Base-by-base conservation (phyloP, 2,797 vertebrate genomes). In the Rhinatrema bivittatum region DNA sequence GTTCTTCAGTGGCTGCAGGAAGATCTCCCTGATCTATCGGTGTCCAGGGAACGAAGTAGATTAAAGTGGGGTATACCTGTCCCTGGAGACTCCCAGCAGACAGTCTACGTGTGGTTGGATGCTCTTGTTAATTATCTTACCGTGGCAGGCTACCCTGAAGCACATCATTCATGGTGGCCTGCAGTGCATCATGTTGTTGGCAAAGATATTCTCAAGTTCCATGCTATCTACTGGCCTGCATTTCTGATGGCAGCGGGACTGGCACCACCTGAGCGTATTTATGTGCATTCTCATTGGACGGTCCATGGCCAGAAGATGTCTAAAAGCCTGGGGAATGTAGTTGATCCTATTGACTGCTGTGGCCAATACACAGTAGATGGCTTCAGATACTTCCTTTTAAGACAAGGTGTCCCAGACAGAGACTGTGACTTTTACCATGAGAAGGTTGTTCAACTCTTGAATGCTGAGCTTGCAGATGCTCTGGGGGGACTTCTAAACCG, bases 121-220 rank as follows among this genome's bases (percentile, higher is more conserved):
- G 96, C 96, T 29, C 62, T 99, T 46, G 90, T 99, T 14, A 98
- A 94, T 66, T 99, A 99, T 32, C 82, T 98, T 31, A 95, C 92
- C 0, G 88, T 82, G 1, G 70, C 74, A 3, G 93, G 91, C 10
- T 98, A 93, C 53, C 95, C 96, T 0, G 39, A 86, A 9, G 8
- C 47, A 0, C 78, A 90, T 1, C 6, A 59, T 0, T 32, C 25
- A 1, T 93, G 90, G 84, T 97, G 93, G 94, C 72, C 65, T 0
- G 56, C 42, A 0, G 83, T 42, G 2, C 78, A 62, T 41, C 96
- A 99, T 3, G 6, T 99, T 0, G 79, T 98, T 13, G 96, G 96
- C 50, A 98, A 98, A 65, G 96, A 98, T 69, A 99, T 99, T 56
- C 80, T 98, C 20, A 94, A 89, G 50, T 98, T 99, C 36, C 96